phyloP scores from a whole-genome alignment of 2,888 invertebrate species.

The Arrhopalites spinosus region DNA sequence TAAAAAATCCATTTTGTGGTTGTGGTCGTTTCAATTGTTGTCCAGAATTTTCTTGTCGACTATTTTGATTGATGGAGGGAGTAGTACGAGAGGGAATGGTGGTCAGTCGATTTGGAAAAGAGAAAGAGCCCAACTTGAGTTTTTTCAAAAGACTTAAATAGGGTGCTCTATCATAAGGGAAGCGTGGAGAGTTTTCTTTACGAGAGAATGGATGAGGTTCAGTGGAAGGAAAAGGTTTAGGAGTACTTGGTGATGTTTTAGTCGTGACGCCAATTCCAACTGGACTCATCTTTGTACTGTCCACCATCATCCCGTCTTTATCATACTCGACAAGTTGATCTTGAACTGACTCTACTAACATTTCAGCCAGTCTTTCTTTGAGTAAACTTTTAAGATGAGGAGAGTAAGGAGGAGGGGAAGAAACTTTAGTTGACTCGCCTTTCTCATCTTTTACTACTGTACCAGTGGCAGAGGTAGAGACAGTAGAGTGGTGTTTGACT shows the following conservation, averaged over 20 bases:
- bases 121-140: neutral
- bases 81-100: too few relatives aligned
- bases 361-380: slow-evolving; percentile 42
- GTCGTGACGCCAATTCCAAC: neutral
- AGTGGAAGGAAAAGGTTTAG: neutral
- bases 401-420: slow-evolving; percentile 17
- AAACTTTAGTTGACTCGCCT: neutral
- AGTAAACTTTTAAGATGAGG: slow-evolving; percentile 42
- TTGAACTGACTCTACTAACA: slow-evolving; percentile 33
- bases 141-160: neutral
- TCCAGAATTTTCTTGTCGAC: neutral
- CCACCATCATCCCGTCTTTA: neutral
- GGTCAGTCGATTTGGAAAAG: neutral
- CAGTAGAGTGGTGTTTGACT: slow-evolving; percentile 6
- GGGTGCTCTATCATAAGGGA: neutral
- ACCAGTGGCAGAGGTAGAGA: neutral
- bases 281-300: neutral
- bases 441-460: neutral
- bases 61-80: too few relatives aligned
- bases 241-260: neutral
- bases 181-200: neutral
- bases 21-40: slow-evolving; percentile 4
- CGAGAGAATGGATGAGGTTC: slow-evolving; percentile 2
- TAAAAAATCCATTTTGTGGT: slow-evolving; percentile 23
- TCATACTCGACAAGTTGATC: neutral